Percentiles rank a stretch among this genome's conserved stretches.
Conservation (phyloP, 2,797 vertebrate genomes). For the Philypnodon macrostomus region DNA sequence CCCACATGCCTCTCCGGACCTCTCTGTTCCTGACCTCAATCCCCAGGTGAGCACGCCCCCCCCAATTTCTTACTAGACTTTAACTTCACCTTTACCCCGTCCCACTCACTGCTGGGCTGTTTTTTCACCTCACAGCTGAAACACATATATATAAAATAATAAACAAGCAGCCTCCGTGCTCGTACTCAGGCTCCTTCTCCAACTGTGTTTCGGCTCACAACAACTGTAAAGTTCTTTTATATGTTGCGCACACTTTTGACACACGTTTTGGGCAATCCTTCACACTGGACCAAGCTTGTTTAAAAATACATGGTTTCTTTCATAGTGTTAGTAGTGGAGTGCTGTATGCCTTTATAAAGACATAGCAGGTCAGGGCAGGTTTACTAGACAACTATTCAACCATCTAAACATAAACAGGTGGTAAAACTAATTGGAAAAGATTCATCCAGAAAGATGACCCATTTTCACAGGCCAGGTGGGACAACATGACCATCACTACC, state of each 20-base stretch:
- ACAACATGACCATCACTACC: background rate
- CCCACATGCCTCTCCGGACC: conserved; percentile 42
- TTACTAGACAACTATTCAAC: background rate
- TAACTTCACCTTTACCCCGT: conserved; percentile 46
- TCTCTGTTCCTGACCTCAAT: conserved; percentile 60
- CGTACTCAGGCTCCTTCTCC: conserved; percentile 7
- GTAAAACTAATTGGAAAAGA: conserved; percentile 8
- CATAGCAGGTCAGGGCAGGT: background rate
- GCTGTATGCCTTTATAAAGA: conserved; percentile 8
- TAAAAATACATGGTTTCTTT: conserved; percentile 13
- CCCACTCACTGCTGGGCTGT: conserved; percentile 34
- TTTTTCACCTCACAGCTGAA: conserved; percentile 17
- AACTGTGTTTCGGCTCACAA: background rate
- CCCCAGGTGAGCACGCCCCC: conserved; percentile 56
- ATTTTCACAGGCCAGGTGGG: conserved; percentile 8
- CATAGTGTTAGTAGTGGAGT: background rate
- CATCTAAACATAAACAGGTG: background rate
- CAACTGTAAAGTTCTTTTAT: conserved; percentile 7
- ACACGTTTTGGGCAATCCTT: background rate
- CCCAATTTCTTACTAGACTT: conserved; percentile 34
- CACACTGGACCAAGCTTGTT: conserved; percentile 2
- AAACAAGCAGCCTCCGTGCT: conserved; percentile 15
- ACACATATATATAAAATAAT: conserved; percentile 23
- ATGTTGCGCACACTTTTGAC: conserved; percentile 16
- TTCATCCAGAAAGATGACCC: conserved; percentile 8